A percentile compares a stretch with the other conserved stretches of the same genome.
phyloP scores from a whole-genome alignment of 2,888 invertebrate species.

The Melipona beecheii region DNA sequence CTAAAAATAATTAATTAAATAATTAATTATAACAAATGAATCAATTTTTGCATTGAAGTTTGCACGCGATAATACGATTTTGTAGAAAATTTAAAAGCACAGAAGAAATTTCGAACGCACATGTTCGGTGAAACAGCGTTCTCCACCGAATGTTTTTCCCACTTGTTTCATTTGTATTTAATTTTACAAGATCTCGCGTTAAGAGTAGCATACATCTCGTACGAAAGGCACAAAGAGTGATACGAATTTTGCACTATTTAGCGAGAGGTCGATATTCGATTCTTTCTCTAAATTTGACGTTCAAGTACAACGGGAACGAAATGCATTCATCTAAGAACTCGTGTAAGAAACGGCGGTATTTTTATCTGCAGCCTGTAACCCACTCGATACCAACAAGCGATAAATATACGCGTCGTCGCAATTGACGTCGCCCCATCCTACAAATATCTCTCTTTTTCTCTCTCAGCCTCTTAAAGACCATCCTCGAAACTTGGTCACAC shows the following conservation, averaged over 20 bases:
- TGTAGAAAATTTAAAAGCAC: too few species aligned
- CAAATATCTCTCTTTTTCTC: constrained; percentile 30
- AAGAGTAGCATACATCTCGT: too few species aligned
- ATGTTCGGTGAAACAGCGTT: too few species aligned
- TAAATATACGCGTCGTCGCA: constrained; percentile 38
- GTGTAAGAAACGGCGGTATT: constrained; percentile 35
- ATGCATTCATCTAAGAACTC: constrained; percentile 42
- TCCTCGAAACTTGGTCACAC: constrained; percentile 32
- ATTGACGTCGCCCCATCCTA: constrained; percentile 39
- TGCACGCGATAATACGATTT: too few species aligned
- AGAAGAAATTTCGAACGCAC: too few species aligned
- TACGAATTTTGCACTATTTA: background rate
- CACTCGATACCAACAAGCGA: constrained; percentile 8
- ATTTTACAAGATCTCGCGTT: too few species aligned
- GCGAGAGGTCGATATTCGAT: background rate
- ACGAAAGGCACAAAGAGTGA: background rate
- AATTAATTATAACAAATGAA: too few species aligned
- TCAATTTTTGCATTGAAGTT: too few species aligned
- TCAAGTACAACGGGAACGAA: constrained; percentile 7
- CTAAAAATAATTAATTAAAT: too few species aligned
- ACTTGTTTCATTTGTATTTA: too few species aligned
- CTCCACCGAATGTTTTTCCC: too few species aligned
- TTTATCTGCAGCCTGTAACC: constrained; percentile 20
- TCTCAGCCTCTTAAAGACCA: constrained; percentile 39
- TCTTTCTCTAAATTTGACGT: background rate